These are phyloP conservation scores for Drosophila virilis DNA, from an alignment of 1,140 invertebrate genomes.

Conservation along the genomic window DNA sequence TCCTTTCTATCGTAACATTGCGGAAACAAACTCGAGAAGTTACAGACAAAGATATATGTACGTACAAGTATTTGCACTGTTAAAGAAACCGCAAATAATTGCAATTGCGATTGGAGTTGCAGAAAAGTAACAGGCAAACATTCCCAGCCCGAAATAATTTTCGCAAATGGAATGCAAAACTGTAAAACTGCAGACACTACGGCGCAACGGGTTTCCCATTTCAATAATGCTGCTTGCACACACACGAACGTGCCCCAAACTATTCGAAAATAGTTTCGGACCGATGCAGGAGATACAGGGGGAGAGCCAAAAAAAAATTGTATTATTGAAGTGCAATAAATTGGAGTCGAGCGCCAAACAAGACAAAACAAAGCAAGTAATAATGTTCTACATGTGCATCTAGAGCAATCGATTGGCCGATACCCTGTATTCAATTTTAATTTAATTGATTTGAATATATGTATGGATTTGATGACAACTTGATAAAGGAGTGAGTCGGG, in stretches of 20 bases:
- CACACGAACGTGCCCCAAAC: constrained; percentile 65
- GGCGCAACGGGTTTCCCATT: constrained; percentile 48
- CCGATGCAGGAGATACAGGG: neutral
- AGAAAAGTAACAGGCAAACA: constrained; percentile 49
- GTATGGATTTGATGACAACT: too few species aligned
- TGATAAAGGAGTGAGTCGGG: too few species aligned
- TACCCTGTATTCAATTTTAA: neutral
- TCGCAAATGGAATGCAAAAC: constrained; percentile 63
- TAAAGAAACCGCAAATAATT: constrained; percentile 62
- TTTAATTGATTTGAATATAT: too few species aligned
- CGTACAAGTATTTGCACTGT: constrained; percentile 9
- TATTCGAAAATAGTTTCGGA: constrained; percentile 64
- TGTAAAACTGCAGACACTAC: constrained; percentile 36
- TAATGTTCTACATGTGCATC: neutral
- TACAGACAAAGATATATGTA: constrained; percentile 5
- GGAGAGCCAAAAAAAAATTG: constrained; percentile 52
- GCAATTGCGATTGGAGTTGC: constrained; percentile 46
- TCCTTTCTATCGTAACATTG: constrained; percentile 3
- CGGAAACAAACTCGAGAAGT: constrained; percentile 16
- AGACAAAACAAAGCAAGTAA: constrained; percentile 30
- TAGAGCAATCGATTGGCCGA: neutral
- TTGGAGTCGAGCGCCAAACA: constrained; percentile 50
- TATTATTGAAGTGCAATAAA: constrained; percentile 80
- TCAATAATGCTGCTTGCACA: constrained; percentile 72
- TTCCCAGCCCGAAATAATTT: constrained; percentile 69